Evolutionary conservation across 2,888 invertebrate species (phyloP).

Genomic region (Torymus tubicola): DNA sequence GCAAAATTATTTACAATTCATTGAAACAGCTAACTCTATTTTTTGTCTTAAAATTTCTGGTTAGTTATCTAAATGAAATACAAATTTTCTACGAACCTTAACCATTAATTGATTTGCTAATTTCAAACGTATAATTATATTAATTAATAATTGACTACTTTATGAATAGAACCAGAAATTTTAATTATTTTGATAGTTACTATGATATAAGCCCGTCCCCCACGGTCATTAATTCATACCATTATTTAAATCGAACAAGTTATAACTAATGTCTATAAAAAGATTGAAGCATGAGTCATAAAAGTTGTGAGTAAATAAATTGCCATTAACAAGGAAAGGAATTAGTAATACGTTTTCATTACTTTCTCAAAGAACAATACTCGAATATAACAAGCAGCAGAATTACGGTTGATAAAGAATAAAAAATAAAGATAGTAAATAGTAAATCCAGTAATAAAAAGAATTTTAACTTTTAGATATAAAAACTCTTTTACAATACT

Average conservation of each 20-base stretch:
- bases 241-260: slow-evolving; percentile 27
- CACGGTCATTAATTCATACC: slow-evolving; percentile 48
- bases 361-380: not conserved
- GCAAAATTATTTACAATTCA: not conserved
- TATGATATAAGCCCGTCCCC: slow-evolving; percentile 36
- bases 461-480: too few relatives aligned
- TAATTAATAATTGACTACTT: too few relatives aligned
- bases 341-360: slow-evolving; percentile 4
- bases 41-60: slow-evolving; percentile 25
- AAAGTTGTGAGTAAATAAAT: slow-evolving; percentile 45
- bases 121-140: too few relatives aligned
- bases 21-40: slow-evolving; percentile 17
- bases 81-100: too few relatives aligned
- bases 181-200: not conserved
- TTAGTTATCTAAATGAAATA: not conserved
- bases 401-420: too few relatives aligned
- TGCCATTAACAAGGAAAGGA: slow-evolving; percentile 51
- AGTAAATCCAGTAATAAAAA: too few relatives aligned
- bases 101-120: too few relatives aligned
- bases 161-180: slow-evolving; percentile 22
- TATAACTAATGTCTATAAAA: slow-evolving; percentile 31
- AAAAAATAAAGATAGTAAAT: too few relatives aligned
- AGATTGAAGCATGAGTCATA: slow-evolving; percentile 4
- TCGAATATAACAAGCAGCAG: too few relatives aligned
- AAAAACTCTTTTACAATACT: too few relatives aligned